Evolutionary conservation across 2,888 invertebrate species (phyloP).

Genomic region (Acanthosepion pharaonis): DNA sequence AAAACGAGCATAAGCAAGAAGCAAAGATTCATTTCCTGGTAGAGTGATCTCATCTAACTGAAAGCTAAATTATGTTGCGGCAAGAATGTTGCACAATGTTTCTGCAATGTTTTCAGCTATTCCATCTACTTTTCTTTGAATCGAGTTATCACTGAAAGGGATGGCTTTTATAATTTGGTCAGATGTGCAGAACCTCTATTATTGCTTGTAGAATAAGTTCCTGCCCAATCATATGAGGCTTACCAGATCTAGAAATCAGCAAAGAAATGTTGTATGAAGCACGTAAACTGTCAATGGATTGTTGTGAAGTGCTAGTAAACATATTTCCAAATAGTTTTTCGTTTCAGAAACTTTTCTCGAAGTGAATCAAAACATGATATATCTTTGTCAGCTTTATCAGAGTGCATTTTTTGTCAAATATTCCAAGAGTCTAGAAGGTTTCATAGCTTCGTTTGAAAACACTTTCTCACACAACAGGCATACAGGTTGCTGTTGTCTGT

Average conservation of each 20-base stretch:
- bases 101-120: neutral
- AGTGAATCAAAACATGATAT: neutral
- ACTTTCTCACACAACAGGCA: slow-evolving; percentile 41
- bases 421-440: slow-evolving; percentile 42
- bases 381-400: slow-evolving; percentile 42
- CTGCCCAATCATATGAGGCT: too few species aligned
- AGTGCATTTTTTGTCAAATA: slow-evolving; percentile 41
- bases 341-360: slow-evolving; percentile 38
- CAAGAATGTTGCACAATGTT: neutral
- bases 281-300: neutral
- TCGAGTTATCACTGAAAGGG: neutral
- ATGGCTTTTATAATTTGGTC: neutral
- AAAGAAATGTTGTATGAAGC: too few species aligned
- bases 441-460: slow-evolving; percentile 41
- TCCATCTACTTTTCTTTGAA: neutral
- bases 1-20: neutral
- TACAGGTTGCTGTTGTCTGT: neutral
- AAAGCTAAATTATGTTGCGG: neutral
- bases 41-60: slow-evolving; percentile 4
- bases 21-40: neutral
- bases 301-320: slow-evolving; percentile 46
- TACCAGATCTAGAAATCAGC: too few species aligned
- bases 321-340: slow-evolving; percentile 40
- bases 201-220: neutral
- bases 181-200: neutral